phyloP scores from a whole-genome alignment of 30 jellyfish, hydroid and myxozoan species.

The Rhopilema esculentum region DNA sequence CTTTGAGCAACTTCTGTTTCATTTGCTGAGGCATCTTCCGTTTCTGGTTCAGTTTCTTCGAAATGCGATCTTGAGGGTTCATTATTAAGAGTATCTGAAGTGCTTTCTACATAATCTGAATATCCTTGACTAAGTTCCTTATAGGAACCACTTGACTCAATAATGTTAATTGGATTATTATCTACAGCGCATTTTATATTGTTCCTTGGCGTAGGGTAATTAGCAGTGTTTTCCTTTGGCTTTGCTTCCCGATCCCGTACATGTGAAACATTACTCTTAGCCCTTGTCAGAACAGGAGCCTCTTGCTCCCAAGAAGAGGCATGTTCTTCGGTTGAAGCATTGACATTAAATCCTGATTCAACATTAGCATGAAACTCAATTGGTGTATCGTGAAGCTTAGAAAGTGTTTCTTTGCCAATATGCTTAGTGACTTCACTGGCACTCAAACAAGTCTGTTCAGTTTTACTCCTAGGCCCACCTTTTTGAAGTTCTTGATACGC shows the following conservation, averaged over 20 bases:
- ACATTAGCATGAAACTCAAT: not conserved
- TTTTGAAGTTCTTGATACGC: no score
- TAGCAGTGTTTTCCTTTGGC: not conserved
- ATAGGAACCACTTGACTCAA: not conserved
- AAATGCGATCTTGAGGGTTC: not conserved
- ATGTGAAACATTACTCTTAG: not conserved
- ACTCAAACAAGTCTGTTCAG: not conserved
- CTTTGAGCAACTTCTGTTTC: not conserved
- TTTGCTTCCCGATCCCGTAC: not conserved
- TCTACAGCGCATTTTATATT: not conserved
- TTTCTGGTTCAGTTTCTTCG: not conserved
- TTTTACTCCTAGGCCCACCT: no score
- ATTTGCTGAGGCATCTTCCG: not conserved
- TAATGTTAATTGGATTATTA: not conserved
- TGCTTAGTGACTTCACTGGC: not conserved
- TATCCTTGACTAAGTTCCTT: no score
- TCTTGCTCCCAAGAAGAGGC: not conserved
- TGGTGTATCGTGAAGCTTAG: not conserved
- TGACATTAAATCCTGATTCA: not conserved
- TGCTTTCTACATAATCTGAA: not conserved
- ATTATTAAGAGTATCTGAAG: not conserved
- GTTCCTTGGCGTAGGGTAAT: not conserved
- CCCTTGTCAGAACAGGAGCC: not conserved
- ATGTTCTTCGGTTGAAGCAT: not conserved
- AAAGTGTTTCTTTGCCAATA: not conserved